phyloP scores from a whole-genome alignment of 2,113 vertebrate species.

The Pampusana beccarii region DNA sequence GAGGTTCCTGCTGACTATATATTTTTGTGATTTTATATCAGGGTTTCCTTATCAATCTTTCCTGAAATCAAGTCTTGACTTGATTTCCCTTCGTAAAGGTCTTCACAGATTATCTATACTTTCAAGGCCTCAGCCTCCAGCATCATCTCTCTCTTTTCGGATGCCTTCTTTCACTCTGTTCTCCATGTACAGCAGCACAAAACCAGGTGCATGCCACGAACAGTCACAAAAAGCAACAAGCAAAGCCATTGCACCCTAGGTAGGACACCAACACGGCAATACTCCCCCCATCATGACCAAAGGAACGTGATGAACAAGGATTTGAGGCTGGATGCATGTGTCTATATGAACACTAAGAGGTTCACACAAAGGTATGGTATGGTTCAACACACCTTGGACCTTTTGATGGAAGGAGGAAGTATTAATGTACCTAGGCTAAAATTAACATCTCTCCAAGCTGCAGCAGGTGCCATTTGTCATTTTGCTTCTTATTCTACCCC shows the following conservation, averaged over 20 bases:
- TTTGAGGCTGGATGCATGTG: neutral
- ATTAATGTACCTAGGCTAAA: neutral
- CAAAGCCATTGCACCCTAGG: neutral
- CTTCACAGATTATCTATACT: neutral
- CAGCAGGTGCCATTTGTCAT: neutral
- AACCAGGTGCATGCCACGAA: neutral
- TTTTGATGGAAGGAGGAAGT: neutral
- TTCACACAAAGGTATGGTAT: neutral
- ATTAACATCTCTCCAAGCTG: neutral
- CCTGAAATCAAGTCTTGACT: neutral
- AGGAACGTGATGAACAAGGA: neutral
- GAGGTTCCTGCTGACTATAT: neutral
- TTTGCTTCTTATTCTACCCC: fast-evolving
- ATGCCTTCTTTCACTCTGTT: neutral
- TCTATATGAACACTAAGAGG: neutral
- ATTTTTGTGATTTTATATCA: neutral
- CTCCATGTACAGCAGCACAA: fast-evolving
- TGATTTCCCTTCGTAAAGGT: neutral
- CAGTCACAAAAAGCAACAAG: neutral
- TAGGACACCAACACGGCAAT: neutral
- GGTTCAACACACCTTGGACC: neutral
- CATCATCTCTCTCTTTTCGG: neutral
- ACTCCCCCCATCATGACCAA: neutral
- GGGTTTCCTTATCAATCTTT: neutral
- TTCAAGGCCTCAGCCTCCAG: neutral